A percentile compares a stretch with the other conserved stretches of the same genome.
Evolutionary conservation across 53 echinoderm and acorn worm genomes (phyloP).

Genomic region (Hippasteria phrygiana): DNA sequence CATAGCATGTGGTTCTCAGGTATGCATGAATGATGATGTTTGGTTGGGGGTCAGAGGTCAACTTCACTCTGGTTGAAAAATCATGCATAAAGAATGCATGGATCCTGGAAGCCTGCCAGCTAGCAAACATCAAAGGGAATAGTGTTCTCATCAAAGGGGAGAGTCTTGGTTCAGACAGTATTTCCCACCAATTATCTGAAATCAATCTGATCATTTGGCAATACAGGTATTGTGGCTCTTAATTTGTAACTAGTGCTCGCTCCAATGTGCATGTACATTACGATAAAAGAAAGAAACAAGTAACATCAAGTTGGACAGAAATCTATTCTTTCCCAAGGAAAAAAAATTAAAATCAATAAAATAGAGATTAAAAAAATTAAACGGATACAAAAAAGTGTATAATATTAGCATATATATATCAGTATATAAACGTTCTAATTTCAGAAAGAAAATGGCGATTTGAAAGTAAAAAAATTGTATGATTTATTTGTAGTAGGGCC

Average conservation of each 20-base stretch:
- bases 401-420: neutral
- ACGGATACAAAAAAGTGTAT: neutral
- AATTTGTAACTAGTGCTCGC: no score
- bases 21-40: neutral
- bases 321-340: neutral
- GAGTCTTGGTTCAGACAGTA: neutral
- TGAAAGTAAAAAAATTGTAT: neutral
- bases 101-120: constrained; percentile 8
- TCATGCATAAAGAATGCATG: neutral
- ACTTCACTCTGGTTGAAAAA: neutral
- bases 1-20: neutral
- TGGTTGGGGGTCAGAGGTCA: constrained; percentile 19
- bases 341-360: neutral
- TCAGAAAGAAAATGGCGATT: neutral
- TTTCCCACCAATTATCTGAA: neutral
- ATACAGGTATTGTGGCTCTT: no score
- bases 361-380: neutral
- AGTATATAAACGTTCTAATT: neutral
- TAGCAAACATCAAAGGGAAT: no score
- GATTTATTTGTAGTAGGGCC: neutral
- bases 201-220: neutral
- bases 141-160: no score
- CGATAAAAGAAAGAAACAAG: no score
- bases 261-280: no score
- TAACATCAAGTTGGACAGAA: neutral